These are phyloP conservation scores for Siderastrea radians DNA, from an alignment of 92 coral and sea anemone genomes.

Conservation along the genomic window DNA sequence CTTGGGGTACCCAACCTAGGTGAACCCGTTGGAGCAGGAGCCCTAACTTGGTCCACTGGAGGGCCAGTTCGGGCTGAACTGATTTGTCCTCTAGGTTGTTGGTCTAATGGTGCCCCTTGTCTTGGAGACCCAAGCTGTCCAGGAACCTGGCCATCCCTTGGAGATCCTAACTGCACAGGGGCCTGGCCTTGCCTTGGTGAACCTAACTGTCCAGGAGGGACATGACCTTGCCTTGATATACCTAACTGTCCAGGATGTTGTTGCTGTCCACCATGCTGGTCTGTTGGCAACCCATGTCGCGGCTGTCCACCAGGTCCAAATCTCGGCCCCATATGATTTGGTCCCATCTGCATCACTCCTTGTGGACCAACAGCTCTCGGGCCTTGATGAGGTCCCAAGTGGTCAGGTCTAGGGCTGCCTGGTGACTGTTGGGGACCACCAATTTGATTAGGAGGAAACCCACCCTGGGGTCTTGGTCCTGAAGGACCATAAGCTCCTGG, in stretches of 20 bases:
- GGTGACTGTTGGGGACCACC: slow-evolving; percentile 38
- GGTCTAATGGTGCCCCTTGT: slow-evolving; percentile 20
- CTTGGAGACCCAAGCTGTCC: slow-evolving; percentile 35
- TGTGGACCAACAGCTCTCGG: slow-evolving; percentile 41
- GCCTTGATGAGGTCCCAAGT: slow-evolving; percentile 37
- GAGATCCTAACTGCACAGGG: slow-evolving; percentile 9
- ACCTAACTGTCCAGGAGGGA: neutral
- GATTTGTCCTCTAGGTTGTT: slow-evolving; percentile 6
- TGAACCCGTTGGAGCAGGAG: neutral
- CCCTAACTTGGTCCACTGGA: neutral
- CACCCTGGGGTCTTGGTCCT: slow-evolving; percentile 39
- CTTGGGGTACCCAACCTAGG: neutral
- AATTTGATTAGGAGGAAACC: slow-evolving; percentile 43
- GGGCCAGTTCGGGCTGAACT: slow-evolving; percentile 25
- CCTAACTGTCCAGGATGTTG: slow-evolving; percentile 55
- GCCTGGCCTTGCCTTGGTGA: slow-evolving; percentile 8
- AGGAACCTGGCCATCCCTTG: slow-evolving; percentile 35
- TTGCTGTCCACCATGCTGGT: slow-evolving; percentile 47
- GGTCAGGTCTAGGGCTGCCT: slow-evolving; percentile 46
- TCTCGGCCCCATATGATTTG: slow-evolving; percentile 21
- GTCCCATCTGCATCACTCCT: slow-evolving; percentile 15
- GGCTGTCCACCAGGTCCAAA: slow-evolving; percentile 44
- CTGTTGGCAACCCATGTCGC: slow-evolving; percentile 27
- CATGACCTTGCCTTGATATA: slow-evolving; percentile 24
- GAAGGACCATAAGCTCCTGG: slow-evolving; percentile 30